Evolutionary conservation across 2,113 vertebrate genomes (phyloP), one percentile per base, ranked within the genome.

Genomic region (Etheostoma cragini): DNA sequence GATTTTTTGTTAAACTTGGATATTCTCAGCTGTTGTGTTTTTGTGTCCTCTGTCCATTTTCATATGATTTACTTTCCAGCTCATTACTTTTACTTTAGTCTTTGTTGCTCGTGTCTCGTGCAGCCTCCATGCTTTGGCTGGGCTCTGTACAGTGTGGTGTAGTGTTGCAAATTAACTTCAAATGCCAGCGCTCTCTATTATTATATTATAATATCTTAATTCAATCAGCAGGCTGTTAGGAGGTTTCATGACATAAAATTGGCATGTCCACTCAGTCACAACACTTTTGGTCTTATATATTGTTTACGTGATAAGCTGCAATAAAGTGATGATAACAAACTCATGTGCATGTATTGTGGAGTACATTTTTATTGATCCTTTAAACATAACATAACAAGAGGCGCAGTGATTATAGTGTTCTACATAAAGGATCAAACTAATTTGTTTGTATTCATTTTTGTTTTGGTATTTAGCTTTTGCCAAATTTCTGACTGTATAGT

Each of bases 1-100:
- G 82, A 89, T 91, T 93, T 94, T 95, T 95, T 95, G 94, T 95
- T 95, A 94, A 95, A 92, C 91, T 94, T 93, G 92, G 93, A 94
- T 89, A 87, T 91, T 91, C 82, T 94, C 91, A 87, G 87, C 85
- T 86, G 88, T 93, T 87, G 89, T 92, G 87, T 93, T 93, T 89
- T 84, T 87, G 91, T 89, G 91, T 89, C 89, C 80, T 90, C 87
- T 92, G 92, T 93, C 87, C 90, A 92, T 93, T 93, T 93, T 92
- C 92, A 86, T 84, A 84, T 90, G 72, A 92, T 81, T 91, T 89
- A 92, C 85, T 93, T 93, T 93, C 89, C 91, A 93, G 88, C 84
- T 92, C 77, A 76, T 88, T 83, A 78, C 74, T 86, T 89, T 85
- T 76, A 88, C 77, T 85, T 78, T 91, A 88, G 88, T 92, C 88